These are phyloP conservation scores for Gortyna flavago DNA, from an alignment of 2,888 invertebrate genomes.

Conservation along the genomic window DNA sequence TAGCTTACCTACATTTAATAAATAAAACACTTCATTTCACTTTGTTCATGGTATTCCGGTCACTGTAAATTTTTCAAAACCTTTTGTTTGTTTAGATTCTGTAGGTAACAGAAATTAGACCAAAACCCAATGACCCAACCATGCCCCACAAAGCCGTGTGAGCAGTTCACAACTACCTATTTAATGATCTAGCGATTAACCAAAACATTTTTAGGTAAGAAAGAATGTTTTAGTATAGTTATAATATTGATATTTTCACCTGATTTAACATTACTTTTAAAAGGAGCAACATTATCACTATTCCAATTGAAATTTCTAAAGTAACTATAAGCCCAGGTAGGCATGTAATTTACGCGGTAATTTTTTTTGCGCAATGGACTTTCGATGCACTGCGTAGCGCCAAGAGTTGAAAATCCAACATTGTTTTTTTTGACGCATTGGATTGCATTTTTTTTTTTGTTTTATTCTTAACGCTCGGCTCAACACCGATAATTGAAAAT, in stretches of 20 bases:
- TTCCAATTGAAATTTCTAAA: background rate
- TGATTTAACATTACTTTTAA: background rate
- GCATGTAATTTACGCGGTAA: no score
- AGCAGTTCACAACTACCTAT: background rate
- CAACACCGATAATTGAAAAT: no score
- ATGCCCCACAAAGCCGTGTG: background rate
- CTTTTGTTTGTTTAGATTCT: background rate
- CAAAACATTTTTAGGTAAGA: background rate
- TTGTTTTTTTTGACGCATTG: no score
- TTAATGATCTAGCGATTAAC: background rate
- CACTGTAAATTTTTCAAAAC: background rate
- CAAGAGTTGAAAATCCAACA: no score
- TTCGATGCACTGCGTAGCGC: no score
- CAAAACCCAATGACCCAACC: background rate
- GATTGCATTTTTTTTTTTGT: no score
- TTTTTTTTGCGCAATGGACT: no score
- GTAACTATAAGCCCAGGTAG: background rate
- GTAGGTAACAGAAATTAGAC: background rate
- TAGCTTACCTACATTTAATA: slow-evolving; percentile 13
- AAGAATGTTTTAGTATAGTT: background rate
- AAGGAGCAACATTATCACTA: background rate
- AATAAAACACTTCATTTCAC: background rate
- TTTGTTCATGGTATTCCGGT: background rate
- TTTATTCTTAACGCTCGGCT: no score
- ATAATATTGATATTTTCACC: background rate